Conservation (phyloP, 2,888 invertebrate species). For the Reticulitermes lucifugus region DNA sequence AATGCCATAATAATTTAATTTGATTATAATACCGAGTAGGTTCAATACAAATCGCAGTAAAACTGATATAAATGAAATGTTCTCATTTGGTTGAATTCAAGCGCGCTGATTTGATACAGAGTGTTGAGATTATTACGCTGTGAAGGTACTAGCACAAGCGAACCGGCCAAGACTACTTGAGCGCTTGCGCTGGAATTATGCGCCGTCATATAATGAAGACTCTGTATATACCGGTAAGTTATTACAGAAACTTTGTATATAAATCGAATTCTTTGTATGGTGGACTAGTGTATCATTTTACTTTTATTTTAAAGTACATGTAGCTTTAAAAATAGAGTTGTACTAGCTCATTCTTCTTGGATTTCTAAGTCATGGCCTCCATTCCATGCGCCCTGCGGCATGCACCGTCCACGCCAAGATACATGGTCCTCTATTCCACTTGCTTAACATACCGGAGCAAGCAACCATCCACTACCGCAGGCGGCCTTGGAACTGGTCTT, state of each 20-base stretch:
- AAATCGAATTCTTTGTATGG: neutral
- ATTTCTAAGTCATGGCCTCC: neutral
- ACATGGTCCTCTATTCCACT: constrained; percentile 7
- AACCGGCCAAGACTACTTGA: too few species aligned
- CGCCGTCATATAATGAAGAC: too few species aligned
- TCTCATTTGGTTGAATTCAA: too few species aligned
- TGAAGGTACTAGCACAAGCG: too few species aligned
- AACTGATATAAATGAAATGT: too few species aligned
- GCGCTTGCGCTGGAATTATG: too few species aligned
- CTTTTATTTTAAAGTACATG: constrained; percentile 30
- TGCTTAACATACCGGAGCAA: constrained; percentile 22
- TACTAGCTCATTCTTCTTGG: constrained; percentile 21
- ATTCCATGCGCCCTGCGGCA: neutral
- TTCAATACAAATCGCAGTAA: too few species aligned
- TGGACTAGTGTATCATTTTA: neutral
- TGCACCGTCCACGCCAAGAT: neutral
- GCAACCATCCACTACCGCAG: neutral
- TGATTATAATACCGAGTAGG: too few species aligned
- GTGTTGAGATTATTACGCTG: too few species aligned
- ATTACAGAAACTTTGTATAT: neutral
- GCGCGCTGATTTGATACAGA: too few species aligned
- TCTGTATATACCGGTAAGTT: too few species aligned
- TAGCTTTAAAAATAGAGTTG: constrained; percentile 34
- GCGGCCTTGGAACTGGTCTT: neutral
- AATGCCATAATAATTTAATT: too few species aligned